Conservation (phyloP, 2,113 vertebrate genomes). For the Erythrocercus mccallii region DNA sequence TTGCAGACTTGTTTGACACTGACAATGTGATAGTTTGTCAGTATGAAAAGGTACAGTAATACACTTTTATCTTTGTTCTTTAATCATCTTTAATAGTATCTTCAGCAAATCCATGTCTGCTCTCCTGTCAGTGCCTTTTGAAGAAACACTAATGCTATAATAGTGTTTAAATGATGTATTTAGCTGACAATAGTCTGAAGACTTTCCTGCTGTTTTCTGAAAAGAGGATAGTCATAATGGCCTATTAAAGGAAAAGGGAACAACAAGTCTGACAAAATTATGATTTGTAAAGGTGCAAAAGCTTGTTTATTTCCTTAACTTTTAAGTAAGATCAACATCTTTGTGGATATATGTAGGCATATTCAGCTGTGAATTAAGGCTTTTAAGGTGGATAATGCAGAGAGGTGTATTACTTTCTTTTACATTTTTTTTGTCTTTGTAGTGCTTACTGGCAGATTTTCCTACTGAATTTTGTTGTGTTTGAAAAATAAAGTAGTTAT, state of each 20-base stretch:
- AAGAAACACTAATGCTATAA: neutral
- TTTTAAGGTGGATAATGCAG: neutral
- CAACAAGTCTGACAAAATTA: neutral
- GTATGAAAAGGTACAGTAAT: conserved; percentile 90
- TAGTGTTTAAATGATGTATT: neutral
- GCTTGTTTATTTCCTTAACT: neutral
- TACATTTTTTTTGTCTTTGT: neutral
- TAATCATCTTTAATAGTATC: neutral
- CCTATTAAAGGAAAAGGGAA: neutral
- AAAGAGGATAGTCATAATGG: neutral
- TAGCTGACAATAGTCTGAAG: neutral
- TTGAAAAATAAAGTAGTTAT: neutral
- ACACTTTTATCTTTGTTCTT: neutral
- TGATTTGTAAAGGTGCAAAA: neutral
- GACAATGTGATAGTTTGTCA: conserved; percentile 96
- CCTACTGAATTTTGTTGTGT: neutral
- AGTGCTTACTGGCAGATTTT: neutral
- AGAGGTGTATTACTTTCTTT: neutral
- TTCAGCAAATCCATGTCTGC: neutral
- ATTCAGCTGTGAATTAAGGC: neutral
- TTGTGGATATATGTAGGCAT: neutral
- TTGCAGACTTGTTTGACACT: conserved; percentile 92
- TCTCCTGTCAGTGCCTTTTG: neutral
- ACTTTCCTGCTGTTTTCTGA: neutral
- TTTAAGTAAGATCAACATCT: neutral